Evolutionary conservation across 2,113 vertebrate species (phyloP).

Genomic region (Otocyon megalotis): DNA sequence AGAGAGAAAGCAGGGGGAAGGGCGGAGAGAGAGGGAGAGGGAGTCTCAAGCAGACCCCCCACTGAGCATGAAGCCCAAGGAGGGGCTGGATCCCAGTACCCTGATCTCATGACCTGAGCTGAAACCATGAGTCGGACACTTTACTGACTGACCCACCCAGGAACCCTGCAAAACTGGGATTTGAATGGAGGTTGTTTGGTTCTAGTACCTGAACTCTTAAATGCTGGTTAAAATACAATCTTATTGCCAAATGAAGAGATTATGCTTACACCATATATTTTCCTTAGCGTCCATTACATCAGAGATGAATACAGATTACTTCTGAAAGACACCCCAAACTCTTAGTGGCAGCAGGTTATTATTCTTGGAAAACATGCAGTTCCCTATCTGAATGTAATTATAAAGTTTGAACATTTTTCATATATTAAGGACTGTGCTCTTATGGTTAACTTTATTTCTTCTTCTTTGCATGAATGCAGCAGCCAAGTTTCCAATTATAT

Average conservation of each 20-base stretch:
- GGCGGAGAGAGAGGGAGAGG: not conserved
- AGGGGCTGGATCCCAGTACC: not conserved
- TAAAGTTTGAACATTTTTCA: slow-evolving; percentile 16
- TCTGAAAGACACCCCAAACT: not conserved
- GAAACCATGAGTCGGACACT: not conserved
- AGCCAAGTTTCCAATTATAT: slow-evolving; percentile 64
- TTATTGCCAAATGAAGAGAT: not conserved
- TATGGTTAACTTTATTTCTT: slow-evolving; percentile 45
- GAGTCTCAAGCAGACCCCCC: not conserved
- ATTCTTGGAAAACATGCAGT: slow-evolving; percentile 50
- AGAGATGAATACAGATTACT: slow-evolving; percentile 17
- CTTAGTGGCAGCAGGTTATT: slow-evolving; percentile 9
- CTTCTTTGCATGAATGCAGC: not conserved
- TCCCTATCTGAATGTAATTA: slow-evolving; percentile 61
- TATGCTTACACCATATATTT: not conserved
- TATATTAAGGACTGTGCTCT: slow-evolving; percentile 13
- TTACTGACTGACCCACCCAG: not conserved
- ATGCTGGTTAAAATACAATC: not conserved
- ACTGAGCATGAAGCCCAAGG: not conserved
- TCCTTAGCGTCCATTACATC: not conserved
- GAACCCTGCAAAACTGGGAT: not conserved
- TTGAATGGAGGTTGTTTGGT: not conserved
- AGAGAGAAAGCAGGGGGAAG: not conserved
- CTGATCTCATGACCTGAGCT: not conserved
- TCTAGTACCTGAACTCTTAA: not conserved